These are phyloP conservation scores for Rhopilema esculentum DNA, from an alignment of 30 jellyfish, hydroid and myxozoan genomes.

Conservation along the genomic window DNA sequence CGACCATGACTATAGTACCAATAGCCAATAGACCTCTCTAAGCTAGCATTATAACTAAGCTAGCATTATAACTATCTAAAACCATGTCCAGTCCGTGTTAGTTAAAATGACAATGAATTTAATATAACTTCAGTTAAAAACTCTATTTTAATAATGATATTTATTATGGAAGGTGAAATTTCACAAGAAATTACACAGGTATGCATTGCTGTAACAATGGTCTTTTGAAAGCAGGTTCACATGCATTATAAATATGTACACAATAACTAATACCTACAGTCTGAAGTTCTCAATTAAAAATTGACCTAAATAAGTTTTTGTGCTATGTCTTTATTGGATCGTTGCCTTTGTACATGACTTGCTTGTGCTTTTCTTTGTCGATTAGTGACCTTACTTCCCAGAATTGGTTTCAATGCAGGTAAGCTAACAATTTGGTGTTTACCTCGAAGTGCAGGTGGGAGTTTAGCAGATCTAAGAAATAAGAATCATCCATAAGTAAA, in stretches of 20 bases:
- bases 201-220: not conserved
- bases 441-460: constrained; percentile 11
- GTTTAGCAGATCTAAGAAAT: constrained; percentile 51
- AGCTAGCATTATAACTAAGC: too few relatives aligned
- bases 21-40: too few relatives aligned
- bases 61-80: too few relatives aligned
- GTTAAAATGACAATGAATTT: too few relatives aligned
- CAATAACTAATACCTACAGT: not conserved
- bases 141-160: too few relatives aligned
- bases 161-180: not conserved
- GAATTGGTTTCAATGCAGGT: constrained; percentile 63
- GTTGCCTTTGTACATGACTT: constrained; percentile 59
- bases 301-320: constrained; percentile 27
- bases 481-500: not conserved
- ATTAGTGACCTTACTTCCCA: constrained; percentile 40
- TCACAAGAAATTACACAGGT: not conserved
- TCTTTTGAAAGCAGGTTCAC: not conserved
- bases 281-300: not conserved
- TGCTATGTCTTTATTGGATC: constrained; percentile 53
- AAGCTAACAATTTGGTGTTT: constrained; percentile 57
- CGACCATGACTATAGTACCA: too few relatives aligned
- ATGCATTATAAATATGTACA: not conserved
- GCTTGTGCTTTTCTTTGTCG: constrained; percentile 77
- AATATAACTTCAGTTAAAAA: too few relatives aligned
- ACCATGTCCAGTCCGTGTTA: too few relatives aligned